Evolutionary conservation across 2,113 vertebrate species (phyloP), one percentile per base, ranked within the genome.

Genomic region (Hemichromis elongatus): DNA sequence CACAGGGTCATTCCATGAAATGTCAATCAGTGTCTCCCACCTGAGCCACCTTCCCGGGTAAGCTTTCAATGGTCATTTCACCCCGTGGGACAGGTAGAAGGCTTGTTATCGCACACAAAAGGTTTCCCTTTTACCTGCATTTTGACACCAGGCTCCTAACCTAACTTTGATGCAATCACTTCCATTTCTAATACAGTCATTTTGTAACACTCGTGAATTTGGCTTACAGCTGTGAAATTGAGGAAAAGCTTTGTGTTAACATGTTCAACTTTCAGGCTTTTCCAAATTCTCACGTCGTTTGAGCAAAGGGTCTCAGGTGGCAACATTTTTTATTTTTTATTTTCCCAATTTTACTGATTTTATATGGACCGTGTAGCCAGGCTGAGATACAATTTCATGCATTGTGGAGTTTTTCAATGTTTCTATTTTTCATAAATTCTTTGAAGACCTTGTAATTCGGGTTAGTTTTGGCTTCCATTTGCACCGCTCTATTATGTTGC

Each of bases 141-240:
- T 73, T 73, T 47, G 9, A 47, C 24, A 47, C 24, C 40, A 45
- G 14, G 68, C 68, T 7, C 68, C n/a, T 47, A 26, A 47, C 0
- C 42, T 73, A 47, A 42, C 42, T 73, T 45, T 73, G 66, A 73
- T 47, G 40, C 24, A 47, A 73, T 73, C 68, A 28, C 68, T 28
- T 73, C 66, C 5, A 18, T 73, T 73, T 73, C 24, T 73, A 10
- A 45, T 45, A 28, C 9, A 28, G 68, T 47, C 45, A 16, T 47
- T 73, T 73, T 2, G 24, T 47, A 73, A 28, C 5, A 47, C 40
- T 28, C 6, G 37, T 47, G 19, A 53, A 53, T n/a, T 53, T n/a
- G 0, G 5, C 68, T 73, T 47, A 47, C 40, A 73, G 9, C 42
- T 73, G 68, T 73, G 68, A 47, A 47, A 73, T 73, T 73, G 24